Percentiles rank a stretch among this genome's conserved stretches.
These are phyloP conservation scores for Caerostris extrusa DNA, from an alignment of 1,140 invertebrate genomes.

Conservation along the genomic window DNA sequence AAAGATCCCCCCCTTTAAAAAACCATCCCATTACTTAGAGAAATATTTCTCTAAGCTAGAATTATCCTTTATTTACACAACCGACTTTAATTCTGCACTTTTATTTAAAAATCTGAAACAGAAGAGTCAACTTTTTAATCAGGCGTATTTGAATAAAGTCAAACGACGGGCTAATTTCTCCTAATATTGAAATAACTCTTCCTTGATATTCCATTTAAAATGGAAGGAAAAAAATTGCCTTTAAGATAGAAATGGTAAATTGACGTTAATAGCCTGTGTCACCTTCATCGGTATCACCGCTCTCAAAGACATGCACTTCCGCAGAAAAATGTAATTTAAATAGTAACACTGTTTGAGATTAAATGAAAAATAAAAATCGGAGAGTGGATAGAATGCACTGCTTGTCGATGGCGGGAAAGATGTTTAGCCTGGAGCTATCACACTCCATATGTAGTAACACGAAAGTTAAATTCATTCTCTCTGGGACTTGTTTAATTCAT, in stretches of 20 bases:
- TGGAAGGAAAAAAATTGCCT: neutral
- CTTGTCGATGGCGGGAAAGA: neutral
- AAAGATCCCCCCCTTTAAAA: neutral
- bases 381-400: neutral
- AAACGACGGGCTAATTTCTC: neutral
- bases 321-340: slow-evolving; percentile 33
- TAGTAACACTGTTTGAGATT: neutral
- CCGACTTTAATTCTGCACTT: neutral
- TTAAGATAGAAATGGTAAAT: neutral
- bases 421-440: slow-evolving; percentile 37
- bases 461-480: slow-evolving; percentile 52
- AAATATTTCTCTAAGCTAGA: neutral
- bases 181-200: slow-evolving; percentile 4
- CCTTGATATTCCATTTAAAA: neutral
- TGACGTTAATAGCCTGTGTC: slow-evolving; percentile 5
- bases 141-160: neutral
- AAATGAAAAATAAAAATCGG: neutral
- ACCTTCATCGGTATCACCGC: neutral
- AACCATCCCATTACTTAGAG: neutral
- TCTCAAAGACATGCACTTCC: neutral
- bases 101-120: neutral
- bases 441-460: slow-evolving; percentile 23
- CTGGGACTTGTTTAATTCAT: slow-evolving; percentile 55
- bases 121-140: neutral
- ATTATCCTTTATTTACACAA: neutral